Base-by-base conservation (phyloP, 1,140 invertebrate genomes). In the Stegodyphus dumicola region DNA sequence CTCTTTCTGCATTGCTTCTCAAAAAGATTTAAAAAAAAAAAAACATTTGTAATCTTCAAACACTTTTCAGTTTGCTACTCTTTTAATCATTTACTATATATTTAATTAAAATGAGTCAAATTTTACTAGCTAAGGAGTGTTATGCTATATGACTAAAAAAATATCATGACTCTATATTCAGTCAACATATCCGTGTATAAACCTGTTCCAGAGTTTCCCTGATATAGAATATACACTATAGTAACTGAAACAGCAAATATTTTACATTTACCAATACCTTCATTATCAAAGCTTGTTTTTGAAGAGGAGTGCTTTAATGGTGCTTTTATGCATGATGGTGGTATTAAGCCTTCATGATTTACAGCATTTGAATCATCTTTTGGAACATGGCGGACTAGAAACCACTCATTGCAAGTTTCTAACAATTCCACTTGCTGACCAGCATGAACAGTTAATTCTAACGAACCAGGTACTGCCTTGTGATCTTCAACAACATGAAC, bases 371-470 rank as follows among this genome's bases (percentile, higher is more conserved):
- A 86, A 4, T 89, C 89, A 49, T 90, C 90, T 18, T 87, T 83
- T 71, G 89, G 88, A 56, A 89, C 76, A 91, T 88, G 69, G 70
- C 91, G 88, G 15, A 91, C 90, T 81, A 91, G 87, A 88, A 90
- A 91, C 89, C 90, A 91, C 65, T 91, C 90, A 88, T 93, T 88
- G 88, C 92, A 89, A 81, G 90, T 88, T 88, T 98, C 96, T 74
- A 98, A 90, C 75, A 98, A 94, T 89, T 98, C 97, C 69, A 98
- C 96, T 91, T 98, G 96, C 90, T 98, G 96, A 10, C 88, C 88
- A 73, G 80, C 73, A 64, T 80, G 84, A 9, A 97, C 95, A 48
- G 93, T 93, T 85, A 97, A 89, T 90, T 97, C 95, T 56, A 94
- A 93, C 13, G 93, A 91, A 77, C 93, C 93, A 4, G 92, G 90